Percentiles rank a stretch among this genome's conserved stretches.
Conservation (phyloP, 2,888 invertebrate species). For the Phanerotoma sp. region DNA sequence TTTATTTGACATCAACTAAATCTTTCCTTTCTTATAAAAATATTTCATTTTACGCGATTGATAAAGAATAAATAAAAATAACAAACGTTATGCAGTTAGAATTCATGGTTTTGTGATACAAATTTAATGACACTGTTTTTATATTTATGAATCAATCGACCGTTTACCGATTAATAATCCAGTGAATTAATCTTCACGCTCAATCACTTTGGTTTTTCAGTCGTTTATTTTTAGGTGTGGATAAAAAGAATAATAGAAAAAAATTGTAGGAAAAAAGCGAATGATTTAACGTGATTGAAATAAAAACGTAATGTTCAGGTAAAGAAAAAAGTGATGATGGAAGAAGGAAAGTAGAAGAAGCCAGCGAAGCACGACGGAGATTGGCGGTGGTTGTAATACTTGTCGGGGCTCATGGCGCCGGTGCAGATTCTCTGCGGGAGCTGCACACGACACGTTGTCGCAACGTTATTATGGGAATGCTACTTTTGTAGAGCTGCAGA, state of each 20-base stretch:
- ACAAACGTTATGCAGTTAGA: slow-evolving; percentile 17
- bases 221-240: too few species aligned
- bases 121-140: slow-evolving; percentile 19
- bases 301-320: too few species aligned
- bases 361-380: slow-evolving; percentile 1
- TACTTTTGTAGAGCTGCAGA: slow-evolving; percentile 18
- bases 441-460: slow-evolving; percentile 32
- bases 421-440: slow-evolving; percentile 15
- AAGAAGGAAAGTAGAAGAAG: not conserved
- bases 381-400: slow-evolving; percentile 11
- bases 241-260: not conserved
- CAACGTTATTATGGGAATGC: slow-evolving; percentile 35
- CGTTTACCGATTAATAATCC: slow-evolving; percentile 24
- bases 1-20: too few species aligned
- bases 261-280: too few species aligned
- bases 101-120: slow-evolving; percentile 15
- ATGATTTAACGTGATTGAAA: too few species aligned
- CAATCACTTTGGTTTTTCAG: not conserved
- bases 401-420: not conserved
- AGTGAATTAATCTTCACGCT: slow-evolving; percentile 16
- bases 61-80: too few species aligned
- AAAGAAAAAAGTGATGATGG: not conserved
- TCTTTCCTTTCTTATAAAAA: too few species aligned
- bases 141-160: slow-evolving; percentile 16
- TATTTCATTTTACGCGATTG: too few species aligned